phyloP scores from a whole-genome alignment of 2,797 vertebrate species.

The Peromyscus nudipes region DNA sequence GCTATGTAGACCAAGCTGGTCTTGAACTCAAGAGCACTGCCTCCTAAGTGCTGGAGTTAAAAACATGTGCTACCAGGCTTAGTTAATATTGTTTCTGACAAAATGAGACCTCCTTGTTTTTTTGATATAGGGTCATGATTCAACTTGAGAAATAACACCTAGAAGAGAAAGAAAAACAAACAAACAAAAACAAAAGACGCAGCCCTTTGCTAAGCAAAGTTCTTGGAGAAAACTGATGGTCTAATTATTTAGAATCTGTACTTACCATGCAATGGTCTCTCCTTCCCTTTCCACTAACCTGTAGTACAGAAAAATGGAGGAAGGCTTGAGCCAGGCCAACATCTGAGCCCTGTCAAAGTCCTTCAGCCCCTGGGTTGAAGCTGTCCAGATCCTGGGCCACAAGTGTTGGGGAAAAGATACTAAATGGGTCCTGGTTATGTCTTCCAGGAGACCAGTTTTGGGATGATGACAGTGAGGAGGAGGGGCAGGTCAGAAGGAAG shows the following conservation, averaged over 20 bases:
- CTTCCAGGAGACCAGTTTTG: not conserved
- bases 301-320: not conserved
- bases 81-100: not conserved
- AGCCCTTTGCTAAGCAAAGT: not conserved
- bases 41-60: not conserved
- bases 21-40: not conserved
- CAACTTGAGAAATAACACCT: not conserved
- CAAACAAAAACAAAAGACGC: not conserved
- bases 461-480: not conserved
- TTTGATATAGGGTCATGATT: not conserved
- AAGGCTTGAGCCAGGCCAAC: not conserved
- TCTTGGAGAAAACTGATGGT: not conserved
- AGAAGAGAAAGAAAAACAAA: too few species aligned
- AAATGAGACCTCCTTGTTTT: not conserved
- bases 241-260: not conserved
- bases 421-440: not conserved
- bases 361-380: not conserved
- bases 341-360: not conserved
- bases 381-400: not conserved
- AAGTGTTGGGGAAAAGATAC: not conserved
- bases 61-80: not conserved
- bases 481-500: not conserved
- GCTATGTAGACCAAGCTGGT: not conserved
- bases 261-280: not conserved
- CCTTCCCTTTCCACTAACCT: not conserved